Evolutionary conservation across 2,797 vertebrate genomes (phyloP).

Genomic region (Balearica regulorum): DNA sequence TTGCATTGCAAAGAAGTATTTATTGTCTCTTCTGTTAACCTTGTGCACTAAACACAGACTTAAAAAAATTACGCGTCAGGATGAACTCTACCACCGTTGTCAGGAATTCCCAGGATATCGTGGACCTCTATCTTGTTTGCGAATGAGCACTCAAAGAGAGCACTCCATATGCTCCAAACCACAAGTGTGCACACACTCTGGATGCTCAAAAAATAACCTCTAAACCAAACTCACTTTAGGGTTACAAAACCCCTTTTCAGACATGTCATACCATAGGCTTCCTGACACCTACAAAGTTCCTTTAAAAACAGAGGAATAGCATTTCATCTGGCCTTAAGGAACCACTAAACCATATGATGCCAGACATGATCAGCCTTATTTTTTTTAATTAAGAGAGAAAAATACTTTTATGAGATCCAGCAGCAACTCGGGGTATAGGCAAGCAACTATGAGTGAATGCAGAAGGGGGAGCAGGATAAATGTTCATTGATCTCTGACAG

Average conservation of each 20-base stretch:
- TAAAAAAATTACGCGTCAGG: background rate
- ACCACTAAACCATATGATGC: rapidly evolving
- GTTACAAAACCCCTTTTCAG: background rate
- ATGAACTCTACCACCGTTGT: background rate
- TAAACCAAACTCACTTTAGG: background rate
- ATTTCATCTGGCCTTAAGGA: background rate
- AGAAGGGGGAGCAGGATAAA: background rate
- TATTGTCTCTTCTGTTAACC: background rate
- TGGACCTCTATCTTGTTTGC: background rate
- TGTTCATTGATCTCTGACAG: background rate
- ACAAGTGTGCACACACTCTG: rapidly evolving
- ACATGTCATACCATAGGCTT: rapidly evolving
- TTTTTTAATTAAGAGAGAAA: background rate
- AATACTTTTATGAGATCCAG: background rate
- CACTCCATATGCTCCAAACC: background rate
- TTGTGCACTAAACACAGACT: background rate
- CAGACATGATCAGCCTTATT: background rate
- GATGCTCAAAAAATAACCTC: background rate
- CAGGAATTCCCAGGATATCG: background rate
- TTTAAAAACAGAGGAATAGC: background rate
- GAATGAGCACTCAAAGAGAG: background rate
- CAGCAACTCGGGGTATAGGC: rapidly evolving
- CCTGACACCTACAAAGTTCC: background rate
- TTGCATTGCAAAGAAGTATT: background rate
- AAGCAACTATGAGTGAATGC: background rate